Conservation (phyloP, 1,140 invertebrate genomes). For the Drosophila kepulauana region DNA sequence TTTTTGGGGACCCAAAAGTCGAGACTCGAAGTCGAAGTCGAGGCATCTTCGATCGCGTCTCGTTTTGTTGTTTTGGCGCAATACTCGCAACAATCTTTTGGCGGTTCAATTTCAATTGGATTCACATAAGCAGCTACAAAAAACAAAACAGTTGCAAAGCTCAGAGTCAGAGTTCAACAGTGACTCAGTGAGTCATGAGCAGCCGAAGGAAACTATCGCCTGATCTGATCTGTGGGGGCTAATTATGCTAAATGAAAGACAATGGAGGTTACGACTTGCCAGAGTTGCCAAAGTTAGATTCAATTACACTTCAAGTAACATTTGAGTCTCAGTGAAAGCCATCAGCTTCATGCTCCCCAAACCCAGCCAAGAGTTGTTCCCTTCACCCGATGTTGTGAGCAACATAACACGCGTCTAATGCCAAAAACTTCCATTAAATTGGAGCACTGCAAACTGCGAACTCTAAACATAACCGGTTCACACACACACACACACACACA, state of each 20-base stretch:
- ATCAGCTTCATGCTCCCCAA: background rate
- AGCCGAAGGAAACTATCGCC: slow-evolving; percentile 7
- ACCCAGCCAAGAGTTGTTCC: background rate
- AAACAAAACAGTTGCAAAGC: no score
- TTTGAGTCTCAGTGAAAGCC: slow-evolving; percentile 33
- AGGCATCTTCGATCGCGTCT: slow-evolving; percentile 24
- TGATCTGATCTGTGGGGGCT: slow-evolving; percentile 20
- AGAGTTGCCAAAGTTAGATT: background rate
- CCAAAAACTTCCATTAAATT: slow-evolving; percentile 30
- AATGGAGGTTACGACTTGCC: slow-evolving; percentile 11
- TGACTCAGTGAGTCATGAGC: slow-evolving; percentile 3
- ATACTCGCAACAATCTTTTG: slow-evolving; percentile 24
- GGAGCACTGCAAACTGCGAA: slow-evolving; percentile 22
- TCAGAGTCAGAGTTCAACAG: slow-evolving; percentile 29
- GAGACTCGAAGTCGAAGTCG: slow-evolving; percentile 18
- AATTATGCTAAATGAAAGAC: slow-evolving; percentile 26
- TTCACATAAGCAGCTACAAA: background rate
- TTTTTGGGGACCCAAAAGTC: slow-evolving; percentile 10
- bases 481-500: slow-evolving; percentile 9
- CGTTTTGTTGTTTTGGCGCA: slow-evolving; percentile 38
- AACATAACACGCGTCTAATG: slow-evolving; percentile 38
- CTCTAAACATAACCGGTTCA: slow-evolving; percentile 27
- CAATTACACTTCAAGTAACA: slow-evolving; percentile 18
- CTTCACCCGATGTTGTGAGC: background rate
- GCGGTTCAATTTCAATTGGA: slow-evolving; percentile 15